A percentile compares a stretch with the other conserved stretches of the same genome.
phyloP scores from a whole-genome alignment of 2,797 vertebrate genomes.

The Sus cebifrons region DNA sequence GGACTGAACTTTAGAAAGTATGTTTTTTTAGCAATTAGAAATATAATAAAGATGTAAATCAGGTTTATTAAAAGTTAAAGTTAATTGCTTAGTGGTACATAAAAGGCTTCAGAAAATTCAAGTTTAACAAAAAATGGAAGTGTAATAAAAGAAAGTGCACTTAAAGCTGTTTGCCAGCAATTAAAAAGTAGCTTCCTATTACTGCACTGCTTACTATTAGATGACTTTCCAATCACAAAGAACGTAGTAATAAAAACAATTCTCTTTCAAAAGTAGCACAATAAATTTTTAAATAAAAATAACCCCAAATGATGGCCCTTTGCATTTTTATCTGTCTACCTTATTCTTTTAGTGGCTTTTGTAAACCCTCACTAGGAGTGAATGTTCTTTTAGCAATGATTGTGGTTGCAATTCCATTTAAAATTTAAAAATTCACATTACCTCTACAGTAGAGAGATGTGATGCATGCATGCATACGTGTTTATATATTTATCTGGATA shows the following conservation, averaged over 20 bases:
- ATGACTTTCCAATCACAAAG: constrained; percentile 80
- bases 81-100: constrained; percentile 91
- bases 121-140: constrained; percentile 90
- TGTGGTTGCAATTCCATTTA: constrained; percentile 84
- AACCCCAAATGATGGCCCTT: constrained; percentile 69
- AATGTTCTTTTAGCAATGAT: constrained; percentile 71
- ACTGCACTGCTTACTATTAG: constrained; percentile 80
- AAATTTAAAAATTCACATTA: constrained; percentile 81
- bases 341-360: constrained; percentile 82
- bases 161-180: constrained; percentile 92
- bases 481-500: constrained; percentile 82
- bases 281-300: constrained; percentile 70
- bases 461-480: constrained; percentile 79
- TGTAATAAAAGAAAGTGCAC: constrained; percentile 92
- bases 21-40: constrained; percentile 86
- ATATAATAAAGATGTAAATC: constrained; percentile 83
- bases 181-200: constrained; percentile 83
- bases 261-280: constrained; percentile 77
- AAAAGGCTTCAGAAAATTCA: constrained; percentile 90
- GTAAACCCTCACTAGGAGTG: constrained; percentile 71
- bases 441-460: constrained; percentile 74
- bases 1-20: constrained; percentile 80
- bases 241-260: constrained; percentile 67
- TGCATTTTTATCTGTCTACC: constrained; percentile 49
- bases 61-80: constrained; percentile 87